phyloP scores from a whole-genome alignment of 2,888 invertebrate species.

The Mimachlamys varia region DNA sequence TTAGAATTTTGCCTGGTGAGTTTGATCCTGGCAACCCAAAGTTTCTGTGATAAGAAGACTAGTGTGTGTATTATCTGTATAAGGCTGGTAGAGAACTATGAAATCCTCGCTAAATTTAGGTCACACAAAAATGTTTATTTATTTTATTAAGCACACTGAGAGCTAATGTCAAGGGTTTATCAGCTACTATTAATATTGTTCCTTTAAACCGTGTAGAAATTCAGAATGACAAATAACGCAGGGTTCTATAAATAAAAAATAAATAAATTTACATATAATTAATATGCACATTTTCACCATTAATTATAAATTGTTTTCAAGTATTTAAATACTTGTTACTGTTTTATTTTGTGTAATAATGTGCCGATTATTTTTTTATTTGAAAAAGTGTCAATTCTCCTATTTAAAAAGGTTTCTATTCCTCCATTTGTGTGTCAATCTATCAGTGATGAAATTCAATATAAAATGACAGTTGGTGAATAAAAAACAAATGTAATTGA shows the following conservation, averaged over 20 bases:
- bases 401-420: no score
- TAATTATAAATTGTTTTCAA: neutral
- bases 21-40: conserved; percentile 22
- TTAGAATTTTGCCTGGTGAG: conserved; percentile 33
- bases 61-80: neutral
- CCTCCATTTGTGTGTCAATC: no score
- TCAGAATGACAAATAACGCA: neutral
- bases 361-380: neutral
- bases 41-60: conserved; percentile 20
- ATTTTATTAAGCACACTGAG: neutral
- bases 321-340: neutral
- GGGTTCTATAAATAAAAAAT: neutral
- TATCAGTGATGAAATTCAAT: neutral
- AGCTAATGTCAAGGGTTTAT: conserved; percentile 20
- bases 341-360: neutral
- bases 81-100: neutral
- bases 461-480: neutral
- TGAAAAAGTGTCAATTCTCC: no score
- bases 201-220: neutral
- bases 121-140: neutral
- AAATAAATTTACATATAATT: neutral
- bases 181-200: neutral
- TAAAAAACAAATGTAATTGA: neutral
- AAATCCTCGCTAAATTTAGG: conserved; percentile 29
- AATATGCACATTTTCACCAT: neutral